phyloP scores from a whole-genome alignment of 2,113 vertebrate species.

The Cyprinodon tularosa region DNA sequence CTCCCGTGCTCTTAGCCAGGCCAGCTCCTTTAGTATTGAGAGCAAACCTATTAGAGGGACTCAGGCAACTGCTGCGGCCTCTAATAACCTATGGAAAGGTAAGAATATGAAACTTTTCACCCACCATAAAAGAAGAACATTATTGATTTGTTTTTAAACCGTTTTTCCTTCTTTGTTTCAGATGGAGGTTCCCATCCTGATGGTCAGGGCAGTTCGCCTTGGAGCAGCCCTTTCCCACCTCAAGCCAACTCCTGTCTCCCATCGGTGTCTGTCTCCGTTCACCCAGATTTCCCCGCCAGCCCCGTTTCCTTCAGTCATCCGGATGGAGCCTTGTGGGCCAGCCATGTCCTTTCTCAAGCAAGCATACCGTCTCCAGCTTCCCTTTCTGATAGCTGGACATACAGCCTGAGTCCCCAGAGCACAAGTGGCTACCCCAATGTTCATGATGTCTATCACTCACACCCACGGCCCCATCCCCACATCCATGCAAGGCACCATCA shows the following conservation, averaged over 20 bases:
- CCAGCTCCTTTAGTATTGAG: slow-evolving; percentile 85
- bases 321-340: slow-evolving; percentile 88
- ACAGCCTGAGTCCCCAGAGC: slow-evolving; percentile 89
- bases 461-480: slow-evolving; percentile 83
- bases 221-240: slow-evolving; percentile 89
- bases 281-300: slow-evolving; percentile 87
- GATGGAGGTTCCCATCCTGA: slow-evolving; percentile 75
- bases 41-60: slow-evolving; percentile 83
- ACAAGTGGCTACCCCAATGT: slow-evolving; percentile 87
- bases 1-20: slow-evolving; percentile 94
- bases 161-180: slow-evolving; percentile 46
- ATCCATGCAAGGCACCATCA: slow-evolving; percentile 80
- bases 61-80: slow-evolving; percentile 50
- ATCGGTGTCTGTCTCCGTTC: slow-evolving; percentile 84
- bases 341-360: slow-evolving; percentile 86
- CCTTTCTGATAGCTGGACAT: slow-evolving; percentile 90
- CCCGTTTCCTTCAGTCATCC: slow-evolving; percentile 83
- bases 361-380: slow-evolving; percentile 81
- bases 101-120: slow-evolving; percentile 23
- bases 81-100: slow-evolving; percentile 90
- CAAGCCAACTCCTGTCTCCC: slow-evolving; percentile 85
- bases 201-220: slow-evolving; percentile 86
- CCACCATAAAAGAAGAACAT: not conserved
- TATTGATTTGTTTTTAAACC: not conserved
- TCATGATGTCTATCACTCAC: slow-evolving; percentile 92